Evolutionary conservation across 2,888 invertebrate genomes (phyloP).

Genomic region (Ptychoptera contaminata): DNA sequence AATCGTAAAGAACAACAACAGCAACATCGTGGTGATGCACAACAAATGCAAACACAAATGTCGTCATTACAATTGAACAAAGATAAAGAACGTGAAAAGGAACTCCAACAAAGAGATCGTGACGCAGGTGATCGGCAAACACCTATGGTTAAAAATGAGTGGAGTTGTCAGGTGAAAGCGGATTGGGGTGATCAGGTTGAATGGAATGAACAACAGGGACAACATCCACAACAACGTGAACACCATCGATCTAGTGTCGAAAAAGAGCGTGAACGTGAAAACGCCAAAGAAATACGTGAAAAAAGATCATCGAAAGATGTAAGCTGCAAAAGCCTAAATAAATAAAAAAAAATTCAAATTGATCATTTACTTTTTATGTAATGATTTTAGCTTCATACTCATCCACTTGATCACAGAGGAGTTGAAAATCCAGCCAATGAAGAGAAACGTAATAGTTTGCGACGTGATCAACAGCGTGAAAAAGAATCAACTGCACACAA

Average conservation of each 20-base stretch:
- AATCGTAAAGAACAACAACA: conserved; percentile 19
- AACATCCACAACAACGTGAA: conserved; percentile 19
- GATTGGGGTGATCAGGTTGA: no score
- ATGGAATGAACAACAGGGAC: no score
- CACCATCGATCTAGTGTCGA: conserved; percentile 17
- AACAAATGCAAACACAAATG: conserved; percentile 3
- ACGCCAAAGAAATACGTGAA: conserved; percentile 15
- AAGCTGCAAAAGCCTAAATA: conserved; percentile 3
- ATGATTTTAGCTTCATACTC: conserved; percentile 26
- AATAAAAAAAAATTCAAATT: neutral
- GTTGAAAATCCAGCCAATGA: conserved; percentile 5
- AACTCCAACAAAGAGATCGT: conserved; percentile 31
- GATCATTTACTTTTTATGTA: neutral
- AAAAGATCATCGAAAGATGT: conserved; percentile 13
- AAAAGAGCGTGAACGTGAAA: conserved; percentile 16
- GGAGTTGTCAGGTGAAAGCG: no score
- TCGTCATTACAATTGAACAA: conserved; percentile 17
- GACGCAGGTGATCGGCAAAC: conserved; percentile 13
- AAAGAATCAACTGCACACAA: conserved; percentile 7
- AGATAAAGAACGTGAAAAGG: conserved; percentile 33
- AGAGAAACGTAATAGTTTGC: conserved; percentile 10
- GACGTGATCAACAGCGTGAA: conserved; percentile 9
- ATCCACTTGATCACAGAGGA: conserved; percentile 37
- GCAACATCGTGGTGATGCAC: neutral
- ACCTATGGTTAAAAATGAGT: no score